A percentile compares a stretch with the other conserved stretches of the same genome.
Conservation (phyloP, 2,113 vertebrate genomes). For the Larimichthys crocea region DNA sequence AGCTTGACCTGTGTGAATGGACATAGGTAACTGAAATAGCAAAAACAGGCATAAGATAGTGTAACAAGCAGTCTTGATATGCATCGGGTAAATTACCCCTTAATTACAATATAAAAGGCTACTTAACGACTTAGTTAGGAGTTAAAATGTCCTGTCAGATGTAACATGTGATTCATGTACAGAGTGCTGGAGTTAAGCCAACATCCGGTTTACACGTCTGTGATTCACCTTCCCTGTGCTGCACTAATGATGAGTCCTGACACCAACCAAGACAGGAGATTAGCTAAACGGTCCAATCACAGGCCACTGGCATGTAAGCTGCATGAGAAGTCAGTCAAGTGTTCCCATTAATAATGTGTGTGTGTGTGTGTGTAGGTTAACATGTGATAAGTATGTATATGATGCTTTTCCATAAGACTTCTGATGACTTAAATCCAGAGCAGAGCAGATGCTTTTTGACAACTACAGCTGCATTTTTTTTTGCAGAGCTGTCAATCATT, state of each 20-base stretch:
- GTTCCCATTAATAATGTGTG: constrained; percentile 23
- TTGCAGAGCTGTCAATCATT: constrained; percentile 50
- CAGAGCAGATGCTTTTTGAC: constrained; percentile 36
- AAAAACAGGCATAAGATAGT: not conserved
- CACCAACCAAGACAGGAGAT: constrained; percentile 35
- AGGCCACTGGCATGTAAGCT: not conserved
- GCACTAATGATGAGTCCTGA: constrained; percentile 10
- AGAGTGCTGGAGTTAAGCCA: not conserved
- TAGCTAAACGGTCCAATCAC: constrained; percentile 23
- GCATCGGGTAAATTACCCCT: not conserved
- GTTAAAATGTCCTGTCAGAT: not conserved
- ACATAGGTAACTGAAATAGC: not conserved
- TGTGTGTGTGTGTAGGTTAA: not conserved
- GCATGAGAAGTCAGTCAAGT: constrained; percentile 23
- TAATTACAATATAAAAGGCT: not conserved
- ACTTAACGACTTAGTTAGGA: too few relatives aligned
- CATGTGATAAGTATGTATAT: not conserved
- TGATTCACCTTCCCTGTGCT: constrained; percentile 15
- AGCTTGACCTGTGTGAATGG: not conserved
- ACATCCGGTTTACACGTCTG: not conserved
- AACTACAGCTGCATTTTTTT: constrained; percentile 29
- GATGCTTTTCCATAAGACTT: constrained; percentile 13
- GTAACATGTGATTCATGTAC: not conserved
- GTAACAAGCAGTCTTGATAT: not conserved
- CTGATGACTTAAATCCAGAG: constrained; percentile 23